Base-by-base conservation (phyloP, 1,140 invertebrate genomes). In the Drosophila nasuta region DNA sequence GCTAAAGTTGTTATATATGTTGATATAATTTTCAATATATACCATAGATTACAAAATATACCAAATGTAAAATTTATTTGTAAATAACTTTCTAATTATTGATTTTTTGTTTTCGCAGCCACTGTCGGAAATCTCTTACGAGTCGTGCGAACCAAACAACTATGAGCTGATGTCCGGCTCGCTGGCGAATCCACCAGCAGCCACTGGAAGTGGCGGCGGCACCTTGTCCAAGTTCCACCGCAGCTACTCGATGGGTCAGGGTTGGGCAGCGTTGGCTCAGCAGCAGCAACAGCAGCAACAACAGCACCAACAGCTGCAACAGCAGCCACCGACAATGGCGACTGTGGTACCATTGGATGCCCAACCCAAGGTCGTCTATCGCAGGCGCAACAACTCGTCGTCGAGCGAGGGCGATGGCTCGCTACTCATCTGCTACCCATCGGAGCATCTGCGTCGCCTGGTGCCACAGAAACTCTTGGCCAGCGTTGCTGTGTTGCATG, bases 351-450 rank as follows among this genome's bases (percentile, higher is more conserved):
- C 7, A 45, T 15, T 69, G 45, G 83, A 74, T 7, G 63, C 68
- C 1, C 81, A 88, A 11, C 79, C 89, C 1, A 92, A 92, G 68
- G 92, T 93, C 5, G 81, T 93, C 0, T 91, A 92, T 59, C 69
- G 92, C 0, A 62, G 91, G 0, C 75, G 91, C 3, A 92, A 92
- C n/a, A 92, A 92, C 28, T 92, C 90, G 0, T 90, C 90, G 0
- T 90, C 82, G 6, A 92, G 83, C 51, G 91, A 92, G 59, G 72
- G 89, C 25, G 90, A 94, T 35, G 96, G 96, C 11, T 95, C 96
- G 28, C 96, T 96, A 3, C 92, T 97, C 2, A 93, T 97, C 1
- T 97, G 96, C 75, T 96, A 97, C 92, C 97, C 97, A 1, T 98
- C 97, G 8, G 94, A 95, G 41, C 96, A 96, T 28, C 93, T 97